These are phyloP conservation scores for Selene dorsalis DNA, from an alignment of 2,797 vertebrate genomes.

Conservation along the genomic window DNA sequence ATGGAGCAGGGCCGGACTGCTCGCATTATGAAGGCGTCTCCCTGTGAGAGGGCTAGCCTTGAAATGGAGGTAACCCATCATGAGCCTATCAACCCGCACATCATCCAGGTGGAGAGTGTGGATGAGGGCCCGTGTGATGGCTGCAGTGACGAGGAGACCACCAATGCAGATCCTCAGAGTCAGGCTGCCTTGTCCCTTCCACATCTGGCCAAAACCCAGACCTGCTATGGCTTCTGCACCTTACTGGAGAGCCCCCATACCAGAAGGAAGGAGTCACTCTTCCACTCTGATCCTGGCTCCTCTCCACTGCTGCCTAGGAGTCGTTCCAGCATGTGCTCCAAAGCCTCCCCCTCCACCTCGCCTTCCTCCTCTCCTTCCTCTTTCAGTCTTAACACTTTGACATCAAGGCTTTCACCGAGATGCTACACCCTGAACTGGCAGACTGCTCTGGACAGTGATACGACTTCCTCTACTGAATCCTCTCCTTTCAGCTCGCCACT, in stretches of 20 bases:
- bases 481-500: constrained; percentile 87
- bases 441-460: constrained; percentile 87
- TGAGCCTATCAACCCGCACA: constrained; percentile 77
- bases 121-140: constrained; percentile 83
- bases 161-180: constrained; percentile 90
- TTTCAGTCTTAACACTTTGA: constrained; percentile 79
- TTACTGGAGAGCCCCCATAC: constrained; percentile 95
- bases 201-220: constrained; percentile 86
- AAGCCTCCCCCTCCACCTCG: constrained; percentile 52
- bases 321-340: constrained; percentile 82
- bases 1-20: constrained; percentile 62
- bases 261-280: constrained; percentile 93
- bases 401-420: constrained; percentile 77
- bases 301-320: constrained; percentile 83
- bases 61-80: constrained; percentile 56
- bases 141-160: constrained; percentile 86
- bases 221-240: constrained; percentile 95
- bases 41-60: constrained; percentile 60
- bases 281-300: constrained; percentile 82
- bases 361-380: constrained; percentile 75
- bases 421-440: constrained; percentile 79
- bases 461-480: constrained; percentile 87
- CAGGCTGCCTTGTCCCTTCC: constrained; percentile 88
- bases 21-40: constrained; percentile 53
- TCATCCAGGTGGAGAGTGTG: constrained; percentile 91